Evolutionary conservation across 2,797 vertebrate species (phyloP), one percentile per base, ranked within the genome.

Genomic region (Gephyroberyx darwinii): DNA sequence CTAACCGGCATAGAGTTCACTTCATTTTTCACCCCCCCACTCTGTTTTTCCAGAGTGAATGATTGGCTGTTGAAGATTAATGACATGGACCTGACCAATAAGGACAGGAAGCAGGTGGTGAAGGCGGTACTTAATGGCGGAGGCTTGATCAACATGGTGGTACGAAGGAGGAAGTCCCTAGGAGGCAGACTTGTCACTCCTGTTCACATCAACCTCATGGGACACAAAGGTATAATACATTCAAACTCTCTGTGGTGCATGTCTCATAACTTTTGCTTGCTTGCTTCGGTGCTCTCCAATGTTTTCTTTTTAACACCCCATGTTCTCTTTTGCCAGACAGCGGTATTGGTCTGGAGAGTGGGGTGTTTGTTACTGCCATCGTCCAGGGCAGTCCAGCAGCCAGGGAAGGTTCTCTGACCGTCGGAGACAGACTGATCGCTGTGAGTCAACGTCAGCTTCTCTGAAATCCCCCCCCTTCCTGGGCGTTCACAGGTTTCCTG

Each of bases 21-120:
- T 65, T 58, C 57, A 61, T 19, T 7, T 12, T 13, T 68, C 26
- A 31, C 16, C 8, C 2, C 41, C 35, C 30, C 39, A 47, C 8
- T 47, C 31, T 81, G 63, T 65, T 64, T 30, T 59, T 43, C 17
- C 89, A 99, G 97, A 90, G 97, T 98, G 80, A 99, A 99, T 16
- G 97, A 99, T 90, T 99, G 97, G 96, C 88, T 98, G 77, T 88
- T 98, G 90, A 97, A 97, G 90, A 97, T 98, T 84, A 99, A 99
- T 20, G 97, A 98, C 35, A 93, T 98, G 22, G 97, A 99, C 90
- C 94, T 98, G 85, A 95, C 94, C 77, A 98, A 97, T 92, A 98
- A 98, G 91, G 97, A 99, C 93, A 96, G 96, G 91, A 98, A 97
- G 77, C 97, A 98, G 93, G 96, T 96, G 65, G 94, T 99, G 86